Conservation (phyloP, 2,113 vertebrate genomes). For the Tetrao urogallus region DNA sequence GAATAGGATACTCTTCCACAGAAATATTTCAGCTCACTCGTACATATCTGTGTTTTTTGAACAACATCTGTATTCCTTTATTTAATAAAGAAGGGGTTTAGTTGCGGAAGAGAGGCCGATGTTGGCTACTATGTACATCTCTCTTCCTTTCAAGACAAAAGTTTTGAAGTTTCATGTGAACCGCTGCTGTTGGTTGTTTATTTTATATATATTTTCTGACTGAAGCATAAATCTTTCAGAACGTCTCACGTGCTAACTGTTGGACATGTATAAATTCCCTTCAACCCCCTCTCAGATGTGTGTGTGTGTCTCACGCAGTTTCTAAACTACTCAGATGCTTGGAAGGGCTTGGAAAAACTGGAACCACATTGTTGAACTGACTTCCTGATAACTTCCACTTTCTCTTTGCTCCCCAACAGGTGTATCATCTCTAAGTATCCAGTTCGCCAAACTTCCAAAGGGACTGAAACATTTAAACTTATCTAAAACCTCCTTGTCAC, state of each 20-base stretch:
- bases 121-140: neutral
- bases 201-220: neutral
- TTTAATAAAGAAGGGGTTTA: neutral
- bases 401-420: slow-evolving; percentile 73
- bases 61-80: neutral
- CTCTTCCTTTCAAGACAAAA: neutral
- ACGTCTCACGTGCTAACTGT: neutral
- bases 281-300: neutral
- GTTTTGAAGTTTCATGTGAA: accelerated
- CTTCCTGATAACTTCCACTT: neutral
- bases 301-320: neutral
- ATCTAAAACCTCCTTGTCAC: slow-evolving; percentile 95
- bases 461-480: slow-evolving; percentile 95
- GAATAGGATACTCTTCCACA: neutral
- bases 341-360: neutral
- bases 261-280: neutral
- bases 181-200: neutral
- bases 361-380: neutral
- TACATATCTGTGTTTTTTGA: neutral
- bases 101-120: neutral
- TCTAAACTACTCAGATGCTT: neutral
- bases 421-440: slow-evolving; percentile 89
- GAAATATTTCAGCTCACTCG: neutral
- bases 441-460: slow-evolving; percentile 93
- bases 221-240: neutral